Evolutionary conservation across 2,888 invertebrate genomes (phyloP).

Genomic region (Papilio protenor): DNA sequence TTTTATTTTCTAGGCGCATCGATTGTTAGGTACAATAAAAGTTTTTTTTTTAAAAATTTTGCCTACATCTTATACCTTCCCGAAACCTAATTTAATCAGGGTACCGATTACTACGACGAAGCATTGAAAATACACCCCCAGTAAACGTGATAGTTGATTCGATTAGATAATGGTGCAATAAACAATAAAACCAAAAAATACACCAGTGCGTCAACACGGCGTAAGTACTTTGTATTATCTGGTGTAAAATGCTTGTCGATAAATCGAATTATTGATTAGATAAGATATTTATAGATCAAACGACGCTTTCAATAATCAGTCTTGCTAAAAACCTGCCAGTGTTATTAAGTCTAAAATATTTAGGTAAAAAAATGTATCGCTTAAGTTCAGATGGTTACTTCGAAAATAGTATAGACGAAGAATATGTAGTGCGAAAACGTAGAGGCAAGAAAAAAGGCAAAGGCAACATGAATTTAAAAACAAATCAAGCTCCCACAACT

Average conservation of each 20-base stretch:
- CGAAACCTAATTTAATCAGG: not conserved
- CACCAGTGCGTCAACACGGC: constrained; percentile 1
- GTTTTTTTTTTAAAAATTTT: not conserved
- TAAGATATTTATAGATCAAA: constrained; percentile 44
- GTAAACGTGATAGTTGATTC: not conserved
- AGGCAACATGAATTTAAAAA: constrained; percentile 18
- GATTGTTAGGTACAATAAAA: not conserved
- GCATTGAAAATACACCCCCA: not conserved
- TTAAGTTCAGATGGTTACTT: not conserved
- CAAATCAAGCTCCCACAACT: not conserved
- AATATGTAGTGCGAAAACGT: constrained; percentile 30
- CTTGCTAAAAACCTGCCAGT: constrained; percentile 20
- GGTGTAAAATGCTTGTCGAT: constrained; percentile 23
- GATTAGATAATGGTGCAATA: not conserved
- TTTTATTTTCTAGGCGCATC: not conserved
- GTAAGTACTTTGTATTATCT: constrained; percentile 23
- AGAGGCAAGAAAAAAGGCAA: constrained; percentile 36
- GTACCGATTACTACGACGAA: not conserved
- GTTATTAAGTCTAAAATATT: not conserved
- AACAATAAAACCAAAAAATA: not conserved
- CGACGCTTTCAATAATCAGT: constrained; percentile 30
- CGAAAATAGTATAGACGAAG: constrained; percentile 8
- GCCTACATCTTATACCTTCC: not conserved
- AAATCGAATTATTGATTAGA: constrained; percentile 39
- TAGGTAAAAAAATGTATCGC: constrained; percentile 20